These are phyloP conservation scores for Tragulus kanchil DNA, from an alignment of 2,113 vertebrate species.

Conservation along the genomic window DNA sequence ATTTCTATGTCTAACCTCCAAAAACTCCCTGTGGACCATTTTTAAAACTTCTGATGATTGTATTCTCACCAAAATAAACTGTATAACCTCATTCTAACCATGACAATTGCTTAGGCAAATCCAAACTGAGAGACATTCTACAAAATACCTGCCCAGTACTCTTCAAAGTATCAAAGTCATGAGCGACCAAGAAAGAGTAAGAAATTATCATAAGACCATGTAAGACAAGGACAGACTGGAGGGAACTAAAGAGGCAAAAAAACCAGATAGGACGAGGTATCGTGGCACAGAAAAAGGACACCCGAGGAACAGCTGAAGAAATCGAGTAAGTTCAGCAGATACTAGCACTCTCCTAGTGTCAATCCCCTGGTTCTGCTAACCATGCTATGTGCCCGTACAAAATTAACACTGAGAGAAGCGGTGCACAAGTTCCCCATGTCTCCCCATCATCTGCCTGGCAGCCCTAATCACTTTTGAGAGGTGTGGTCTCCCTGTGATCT, in stretches of 20 bases:
- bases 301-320: neutral
- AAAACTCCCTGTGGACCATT: neutral
- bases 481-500: neutral
- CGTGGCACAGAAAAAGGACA: neutral
- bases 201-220: neutral
- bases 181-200: neutral
- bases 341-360: neutral
- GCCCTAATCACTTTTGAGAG: neutral
- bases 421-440: neutral
- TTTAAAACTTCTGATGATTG: neutral
- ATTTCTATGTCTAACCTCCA: neutral
- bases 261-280: fast-evolving
- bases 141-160: neutral
- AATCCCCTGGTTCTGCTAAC: neutral
- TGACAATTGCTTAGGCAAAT: neutral
- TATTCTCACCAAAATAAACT: neutral
- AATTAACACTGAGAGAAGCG: neutral
- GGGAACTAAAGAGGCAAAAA: neutral
- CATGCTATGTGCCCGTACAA: fast-evolving
- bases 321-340: too few species aligned
- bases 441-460: too few species aligned
- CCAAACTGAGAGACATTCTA: neutral
- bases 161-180: neutral
- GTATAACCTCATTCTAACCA: neutral
- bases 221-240: neutral